Evolutionary conservation across 2,797 vertebrate genomes (phyloP).

Genomic region (Salarias fasciatus): DNA sequence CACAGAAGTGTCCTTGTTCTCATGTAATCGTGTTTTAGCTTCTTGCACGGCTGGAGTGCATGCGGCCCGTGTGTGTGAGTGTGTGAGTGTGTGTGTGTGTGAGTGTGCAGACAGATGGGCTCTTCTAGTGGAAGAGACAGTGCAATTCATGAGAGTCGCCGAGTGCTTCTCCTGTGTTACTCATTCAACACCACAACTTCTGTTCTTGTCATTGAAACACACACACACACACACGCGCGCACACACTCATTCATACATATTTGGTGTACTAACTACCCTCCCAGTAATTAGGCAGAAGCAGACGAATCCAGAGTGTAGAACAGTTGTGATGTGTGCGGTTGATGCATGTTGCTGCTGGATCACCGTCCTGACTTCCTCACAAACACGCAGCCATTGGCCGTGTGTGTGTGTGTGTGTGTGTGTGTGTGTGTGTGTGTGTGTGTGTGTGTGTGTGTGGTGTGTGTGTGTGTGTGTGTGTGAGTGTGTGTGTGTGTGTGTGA

Average conservation of each 20-base stretch:
- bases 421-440: too few species aligned
- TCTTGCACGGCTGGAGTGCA: constrained; percentile 29
- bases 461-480: too few species aligned
- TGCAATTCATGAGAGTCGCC: constrained; percentile 65
- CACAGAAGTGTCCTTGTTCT: constrained; percentile 36
- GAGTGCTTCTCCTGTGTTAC: constrained; percentile 56
- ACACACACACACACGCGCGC: neutral
- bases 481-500: constrained; percentile 28
- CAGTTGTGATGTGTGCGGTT: too few species aligned
- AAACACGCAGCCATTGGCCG: too few species aligned
- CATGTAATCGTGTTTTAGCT: constrained; percentile 29
- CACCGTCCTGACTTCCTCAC: too few species aligned
- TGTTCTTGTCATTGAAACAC: constrained; percentile 17
- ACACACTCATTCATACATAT: neutral
- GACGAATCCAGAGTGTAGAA: too few species aligned
- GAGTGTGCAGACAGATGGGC: constrained; percentile 62
- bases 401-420: too few species aligned
- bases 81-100: neutral
- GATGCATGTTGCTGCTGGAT: too few species aligned
- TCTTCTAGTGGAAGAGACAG: constrained; percentile 60
- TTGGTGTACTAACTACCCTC: too few species aligned
- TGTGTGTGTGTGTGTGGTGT: neutral
- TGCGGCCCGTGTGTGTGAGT: constrained; percentile 8
- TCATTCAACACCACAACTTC: constrained; percentile 50
- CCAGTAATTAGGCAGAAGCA: too few species aligned